Percentiles rank a stretch among this genome's conserved stretches.
Evolutionary conservation across 2,113 vertebrate species (phyloP).

Genomic region (Piaya cayana): DNA sequence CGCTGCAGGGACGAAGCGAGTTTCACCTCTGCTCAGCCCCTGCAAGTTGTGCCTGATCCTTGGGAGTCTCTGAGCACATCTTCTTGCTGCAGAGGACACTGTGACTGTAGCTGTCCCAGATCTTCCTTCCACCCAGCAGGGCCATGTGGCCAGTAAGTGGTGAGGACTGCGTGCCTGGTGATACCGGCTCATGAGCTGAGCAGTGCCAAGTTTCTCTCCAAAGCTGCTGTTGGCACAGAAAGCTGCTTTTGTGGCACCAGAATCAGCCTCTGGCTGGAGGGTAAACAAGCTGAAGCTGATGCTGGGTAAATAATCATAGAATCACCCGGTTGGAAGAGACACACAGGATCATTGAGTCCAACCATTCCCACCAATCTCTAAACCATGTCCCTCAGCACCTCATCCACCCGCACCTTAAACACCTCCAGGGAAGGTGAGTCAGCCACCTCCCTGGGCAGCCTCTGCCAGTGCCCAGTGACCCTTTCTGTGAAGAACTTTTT

Average conservation of each 20-base stretch:
- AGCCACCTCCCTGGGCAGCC: no score
- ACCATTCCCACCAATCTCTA: no score
- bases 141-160: background rate
- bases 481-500: no score
- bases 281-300: background rate
- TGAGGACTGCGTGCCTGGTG: fast-evolving
- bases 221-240: background rate
- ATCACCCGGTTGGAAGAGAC: no score
- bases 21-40: background rate
- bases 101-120: background rate
- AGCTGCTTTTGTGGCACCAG: background rate
- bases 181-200: background rate
- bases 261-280: background rate
- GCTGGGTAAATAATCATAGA: background rate
- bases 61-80: background rate
- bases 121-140: background rate
- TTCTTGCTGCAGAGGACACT: background rate
- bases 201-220: background rate
- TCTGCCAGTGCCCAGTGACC: no score
- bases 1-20: background rate
- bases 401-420: no score
- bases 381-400: no score
- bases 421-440: no score
- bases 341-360: no score
- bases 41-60: background rate